Evolutionary conservation across 2,797 vertebrate genomes (phyloP).

Genomic region (Ctenochaetus hawaiiensis): DNA sequence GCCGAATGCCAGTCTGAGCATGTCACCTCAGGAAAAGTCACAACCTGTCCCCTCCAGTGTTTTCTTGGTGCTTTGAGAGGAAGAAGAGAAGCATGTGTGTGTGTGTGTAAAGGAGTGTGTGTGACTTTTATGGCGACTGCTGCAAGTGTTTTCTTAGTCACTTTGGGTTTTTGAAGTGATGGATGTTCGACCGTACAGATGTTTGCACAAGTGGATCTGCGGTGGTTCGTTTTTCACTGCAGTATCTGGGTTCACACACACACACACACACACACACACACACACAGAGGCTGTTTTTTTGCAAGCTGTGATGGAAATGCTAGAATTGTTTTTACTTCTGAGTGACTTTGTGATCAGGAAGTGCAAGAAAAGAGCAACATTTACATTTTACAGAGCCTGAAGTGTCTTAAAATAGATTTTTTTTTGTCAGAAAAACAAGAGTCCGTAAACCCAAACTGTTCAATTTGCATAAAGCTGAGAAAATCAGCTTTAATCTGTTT

Average conservation of each 20-base stretch:
- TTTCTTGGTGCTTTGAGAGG: conserved; percentile 30
- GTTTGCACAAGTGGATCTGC: conserved; percentile 59
- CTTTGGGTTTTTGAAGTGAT: conserved; percentile 40
- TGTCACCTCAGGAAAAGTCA: conserved; percentile 13
- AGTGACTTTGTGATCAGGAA: conserved; percentile 13
- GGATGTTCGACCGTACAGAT: conserved; percentile 48
- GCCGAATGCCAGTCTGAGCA: conserved; percentile 48
- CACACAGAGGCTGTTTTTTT: neutral
- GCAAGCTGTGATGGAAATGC: conserved; percentile 1
- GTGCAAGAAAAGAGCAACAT: neutral
- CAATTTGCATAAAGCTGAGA: neutral
- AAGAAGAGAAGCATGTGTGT: conserved; percentile 28
- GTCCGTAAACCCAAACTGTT: neutral
- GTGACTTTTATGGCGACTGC: conserved; percentile 50
- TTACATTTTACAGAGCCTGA: neutral
- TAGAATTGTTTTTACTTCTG: neutral
- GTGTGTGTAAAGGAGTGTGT: neutral
- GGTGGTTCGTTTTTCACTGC: conserved; percentile 21
- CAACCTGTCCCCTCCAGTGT: conserved; percentile 17
- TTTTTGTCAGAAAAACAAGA: neutral
- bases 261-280: too few relatives aligned
- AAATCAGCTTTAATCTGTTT: neutral
- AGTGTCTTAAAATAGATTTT: neutral
- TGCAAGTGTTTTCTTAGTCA: conserved; percentile 52
- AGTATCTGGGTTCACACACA: too few relatives aligned